phyloP scores from a whole-genome alignment of 2,113 vertebrate genomes.

The Alligator sinensis region DNA sequence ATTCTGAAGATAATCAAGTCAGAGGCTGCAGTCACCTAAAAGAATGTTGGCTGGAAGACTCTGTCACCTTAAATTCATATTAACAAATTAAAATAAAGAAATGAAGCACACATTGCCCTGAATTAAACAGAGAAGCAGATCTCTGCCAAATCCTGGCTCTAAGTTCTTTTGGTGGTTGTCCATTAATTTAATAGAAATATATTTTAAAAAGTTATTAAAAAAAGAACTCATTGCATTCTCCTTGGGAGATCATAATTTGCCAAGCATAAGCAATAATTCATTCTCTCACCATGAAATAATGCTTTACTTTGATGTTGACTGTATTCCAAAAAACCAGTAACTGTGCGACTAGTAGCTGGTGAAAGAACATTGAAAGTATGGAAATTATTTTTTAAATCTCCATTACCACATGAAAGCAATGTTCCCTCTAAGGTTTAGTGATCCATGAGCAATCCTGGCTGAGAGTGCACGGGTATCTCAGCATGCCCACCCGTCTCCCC shows the following conservation, averaged over 20 bases:
- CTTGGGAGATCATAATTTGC: background rate
- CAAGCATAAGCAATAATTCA: background rate
- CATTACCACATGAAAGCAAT: too few relatives aligned
- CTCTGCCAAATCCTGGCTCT: background rate
- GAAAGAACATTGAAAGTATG: background rate
- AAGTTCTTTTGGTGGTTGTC: background rate
- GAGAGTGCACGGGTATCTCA: background rate
- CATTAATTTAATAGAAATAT: background rate
- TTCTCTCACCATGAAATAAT: background rate
- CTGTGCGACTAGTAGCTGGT: background rate
- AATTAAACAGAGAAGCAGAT: background rate
- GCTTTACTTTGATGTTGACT: background rate
- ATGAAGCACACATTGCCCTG: background rate
- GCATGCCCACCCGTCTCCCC: too few relatives aligned
- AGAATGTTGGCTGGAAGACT: background rate
- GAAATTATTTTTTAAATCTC: background rate
- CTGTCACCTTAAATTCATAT: background rate
- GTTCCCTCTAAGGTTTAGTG: too few relatives aligned
- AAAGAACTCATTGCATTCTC: background rate
- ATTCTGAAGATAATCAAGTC: background rate
- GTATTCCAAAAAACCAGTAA: background rate
- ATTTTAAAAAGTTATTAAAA: background rate
- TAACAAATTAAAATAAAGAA: conserved; percentile 6
- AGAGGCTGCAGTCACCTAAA: background rate
- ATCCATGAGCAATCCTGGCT: background rate